A percentile compares a stretch with the other conserved stretches of the same genome.
These are phyloP conservation scores for Nibea coibor DNA, from an alignment of 2,113 vertebrate genomes.

Conservation along the genomic window DNA sequence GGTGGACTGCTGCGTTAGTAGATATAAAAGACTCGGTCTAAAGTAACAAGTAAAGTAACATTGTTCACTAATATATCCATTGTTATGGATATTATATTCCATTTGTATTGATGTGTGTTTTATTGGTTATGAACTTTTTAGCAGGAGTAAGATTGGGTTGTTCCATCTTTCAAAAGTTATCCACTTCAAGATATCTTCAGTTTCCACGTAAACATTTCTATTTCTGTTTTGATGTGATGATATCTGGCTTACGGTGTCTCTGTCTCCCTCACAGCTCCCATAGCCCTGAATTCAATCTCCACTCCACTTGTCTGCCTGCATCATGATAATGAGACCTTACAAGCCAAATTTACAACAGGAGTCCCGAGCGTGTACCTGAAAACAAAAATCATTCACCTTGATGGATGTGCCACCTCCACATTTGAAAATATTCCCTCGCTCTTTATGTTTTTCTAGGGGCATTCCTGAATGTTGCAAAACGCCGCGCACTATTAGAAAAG, in stretches of 20 bases:
- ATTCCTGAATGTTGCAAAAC: conserved; percentile 36
- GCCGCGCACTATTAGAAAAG: conserved; percentile 11
- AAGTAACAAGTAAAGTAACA: too few relatives aligned
- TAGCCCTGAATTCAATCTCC: background rate
- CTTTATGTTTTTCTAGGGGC: background rate
- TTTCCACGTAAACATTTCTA: background rate
- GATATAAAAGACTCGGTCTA: too few relatives aligned
- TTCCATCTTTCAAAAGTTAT: background rate
- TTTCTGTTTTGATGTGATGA: background rate
- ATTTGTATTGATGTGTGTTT: too few relatives aligned
- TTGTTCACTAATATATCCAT: too few relatives aligned
- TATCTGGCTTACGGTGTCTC: background rate
- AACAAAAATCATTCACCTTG: background rate
- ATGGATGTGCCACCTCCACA: conserved; percentile 16
- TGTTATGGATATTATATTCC: too few relatives aligned
- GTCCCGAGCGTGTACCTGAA: background rate
- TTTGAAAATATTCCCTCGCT: background rate
- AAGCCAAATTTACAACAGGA: background rate
- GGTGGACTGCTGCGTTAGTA: too few relatives aligned
- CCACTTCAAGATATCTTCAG: background rate
- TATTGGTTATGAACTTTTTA: background rate
- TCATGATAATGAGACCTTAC: conserved; percentile 11
- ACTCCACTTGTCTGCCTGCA: background rate
- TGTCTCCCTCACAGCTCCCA: background rate
- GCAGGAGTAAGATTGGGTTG: background rate